Conservation (phyloP, 1,140 invertebrate species). For the Riptortus pedestris region DNA sequence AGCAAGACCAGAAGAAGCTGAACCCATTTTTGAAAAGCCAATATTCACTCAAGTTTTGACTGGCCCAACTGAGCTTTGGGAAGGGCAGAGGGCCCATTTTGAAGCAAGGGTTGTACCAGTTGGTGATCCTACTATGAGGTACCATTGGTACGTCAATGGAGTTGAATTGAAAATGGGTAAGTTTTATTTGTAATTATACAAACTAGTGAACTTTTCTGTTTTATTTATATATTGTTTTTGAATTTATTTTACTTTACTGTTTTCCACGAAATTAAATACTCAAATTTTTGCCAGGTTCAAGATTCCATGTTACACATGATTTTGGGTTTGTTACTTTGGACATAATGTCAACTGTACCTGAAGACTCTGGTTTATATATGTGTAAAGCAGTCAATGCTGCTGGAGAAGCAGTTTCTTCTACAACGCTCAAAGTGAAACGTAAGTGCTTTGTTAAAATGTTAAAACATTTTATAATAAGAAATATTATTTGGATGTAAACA, state of each 20-base stretch:
- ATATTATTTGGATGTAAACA: neutral
- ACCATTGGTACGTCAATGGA: slow-evolving; percentile 93
- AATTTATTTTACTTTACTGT: too few relatives aligned
- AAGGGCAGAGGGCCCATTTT: slow-evolving; percentile 90
- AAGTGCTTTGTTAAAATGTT: slow-evolving; percentile 30
- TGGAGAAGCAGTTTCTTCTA: slow-evolving; percentile 83
- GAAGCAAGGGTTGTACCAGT: slow-evolving; percentile 92
- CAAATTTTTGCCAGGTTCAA: too few relatives aligned
- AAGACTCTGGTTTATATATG: slow-evolving; percentile 86
- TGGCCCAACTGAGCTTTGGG: slow-evolving; percentile 82
- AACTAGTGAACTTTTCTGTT: neutral
- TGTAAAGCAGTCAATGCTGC: slow-evolving; percentile 84
- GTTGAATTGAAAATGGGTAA: slow-evolving; percentile 79
- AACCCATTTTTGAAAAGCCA: slow-evolving; percentile 77
- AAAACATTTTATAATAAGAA: neutral
- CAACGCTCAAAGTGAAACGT: slow-evolving; percentile 70
- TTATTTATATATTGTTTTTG: neutral
- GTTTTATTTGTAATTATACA: too few relatives aligned
- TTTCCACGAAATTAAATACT: slow-evolving; percentile 27
- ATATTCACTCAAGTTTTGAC: slow-evolving; percentile 83
- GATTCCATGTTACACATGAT: slow-evolving; percentile 80
- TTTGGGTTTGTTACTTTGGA: slow-evolving; percentile 91
- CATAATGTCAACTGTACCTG: slow-evolving; percentile 73
- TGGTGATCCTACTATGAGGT: slow-evolving; percentile 77
- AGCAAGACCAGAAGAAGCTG: slow-evolving; percentile 54